Conservation (phyloP, 2,797 vertebrate species). For the Cyclura pinguis region DNA sequence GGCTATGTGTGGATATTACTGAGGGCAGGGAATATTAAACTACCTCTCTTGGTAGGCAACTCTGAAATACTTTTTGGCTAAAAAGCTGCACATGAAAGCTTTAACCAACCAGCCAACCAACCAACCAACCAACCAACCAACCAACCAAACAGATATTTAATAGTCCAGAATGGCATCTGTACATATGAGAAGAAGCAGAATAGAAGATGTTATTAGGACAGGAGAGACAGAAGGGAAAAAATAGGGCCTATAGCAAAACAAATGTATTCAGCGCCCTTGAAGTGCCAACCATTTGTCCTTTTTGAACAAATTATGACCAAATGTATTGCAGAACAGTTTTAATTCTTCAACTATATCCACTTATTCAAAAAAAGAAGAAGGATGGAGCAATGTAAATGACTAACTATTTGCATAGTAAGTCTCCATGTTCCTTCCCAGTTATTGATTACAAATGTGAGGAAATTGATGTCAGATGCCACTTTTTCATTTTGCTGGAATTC, state of each 20-base stretch:
- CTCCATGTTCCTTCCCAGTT: background rate
- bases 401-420: background rate
- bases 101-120: background rate
- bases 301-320: background rate
- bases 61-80: background rate
- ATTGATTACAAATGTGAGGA: conserved; percentile 10
- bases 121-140: background rate
- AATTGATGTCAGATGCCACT: conserved; percentile 5
- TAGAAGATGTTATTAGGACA: background rate
- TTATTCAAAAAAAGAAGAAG: background rate
- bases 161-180: background rate
- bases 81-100: background rate
- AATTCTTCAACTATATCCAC: background rate
- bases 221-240: background rate
- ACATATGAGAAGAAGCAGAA: background rate
- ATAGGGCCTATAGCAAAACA: background rate
- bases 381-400: background rate
- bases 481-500: background rate
- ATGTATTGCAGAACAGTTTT: background rate
- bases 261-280: background rate
- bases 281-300: background rate
- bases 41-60: background rate
- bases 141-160: background rate
- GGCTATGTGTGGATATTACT: background rate
- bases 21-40: background rate